phyloP scores from a whole-genome alignment of 1,140 invertebrate genomes.

The Trinorchestia longiramus region DNA sequence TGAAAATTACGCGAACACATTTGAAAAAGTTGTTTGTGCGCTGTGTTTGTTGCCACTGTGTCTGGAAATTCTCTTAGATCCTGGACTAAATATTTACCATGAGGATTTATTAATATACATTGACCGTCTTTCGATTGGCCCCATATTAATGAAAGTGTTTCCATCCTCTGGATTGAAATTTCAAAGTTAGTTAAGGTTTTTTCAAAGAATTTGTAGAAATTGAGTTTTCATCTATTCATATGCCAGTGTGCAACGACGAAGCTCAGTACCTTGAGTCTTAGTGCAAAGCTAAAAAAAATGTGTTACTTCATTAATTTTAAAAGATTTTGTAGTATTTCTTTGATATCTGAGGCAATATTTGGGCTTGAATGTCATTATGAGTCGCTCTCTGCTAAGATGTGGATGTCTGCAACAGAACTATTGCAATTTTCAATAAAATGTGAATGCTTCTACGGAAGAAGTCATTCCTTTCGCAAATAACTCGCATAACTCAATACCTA shows the following conservation, averaged over 20 bases:
- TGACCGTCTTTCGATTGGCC: background rate
- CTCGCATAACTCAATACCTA: no score
- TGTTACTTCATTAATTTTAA: background rate
- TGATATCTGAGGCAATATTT: background rate
- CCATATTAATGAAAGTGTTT: background rate
- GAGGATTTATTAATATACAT: background rate
- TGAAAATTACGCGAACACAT: background rate
- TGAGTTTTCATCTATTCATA: background rate
- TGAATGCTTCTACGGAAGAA: background rate
- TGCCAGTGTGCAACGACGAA: background rate
- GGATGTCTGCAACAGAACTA: background rate
- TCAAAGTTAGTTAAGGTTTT: background rate
- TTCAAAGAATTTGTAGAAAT: background rate
- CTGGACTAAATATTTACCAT: background rate
- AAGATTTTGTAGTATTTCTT: background rate
- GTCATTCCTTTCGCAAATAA: background rate
- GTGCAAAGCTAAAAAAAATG: background rate
- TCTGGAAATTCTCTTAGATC: background rate
- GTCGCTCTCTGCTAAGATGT: background rate
- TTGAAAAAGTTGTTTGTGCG: slow-evolving; percentile 28
- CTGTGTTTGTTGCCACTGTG: background rate
- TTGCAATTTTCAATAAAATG: background rate
- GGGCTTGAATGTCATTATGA: background rate
- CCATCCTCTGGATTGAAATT: background rate
- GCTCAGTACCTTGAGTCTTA: background rate